Evolutionary conservation across 2,888 invertebrate genomes (phyloP), one percentile per base, ranked within the genome.

Genomic region (Dinocampus coccinellae): DNA sequence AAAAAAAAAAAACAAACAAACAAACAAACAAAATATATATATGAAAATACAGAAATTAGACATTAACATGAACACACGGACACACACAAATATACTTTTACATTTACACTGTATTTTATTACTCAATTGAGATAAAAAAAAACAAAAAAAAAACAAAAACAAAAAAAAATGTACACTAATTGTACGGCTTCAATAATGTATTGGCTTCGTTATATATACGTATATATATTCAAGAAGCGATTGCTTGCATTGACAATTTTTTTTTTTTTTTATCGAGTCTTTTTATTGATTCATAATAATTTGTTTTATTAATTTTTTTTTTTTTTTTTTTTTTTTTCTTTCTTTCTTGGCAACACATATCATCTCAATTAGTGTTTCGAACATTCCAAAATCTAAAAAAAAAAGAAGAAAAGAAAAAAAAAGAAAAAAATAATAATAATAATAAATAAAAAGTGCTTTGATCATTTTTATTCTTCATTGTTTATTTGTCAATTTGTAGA

Each of bases 401-500:
- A 47, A n/a, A 47, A 47, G 16, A 39, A 47, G 16, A 47, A 16
- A 47, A 3, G 16, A 64, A 53, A n/a, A n/a, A n/a, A n/a, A n/a
- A n/a, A n/a, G n/a, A n/a, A n/a, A n/a, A n/a, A n/a, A n/a, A n/a
- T n/a, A n/a, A n/a, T n/a, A n/a, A n/a, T n/a, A n/a, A n/a, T n/a
- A n/a, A n/a, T n/a, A n/a, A n/a, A n/a, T n/a, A n/a, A n/a, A 63
- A 52, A 71, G 67, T 71, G 74, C 76, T 76, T 70, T 73, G 74
- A 75, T 72, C 69, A 62, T 57, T 78, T 81, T 82, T 82, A 70
- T 72, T 73, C 58, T 58, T 29, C 29, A 60, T 70, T 74, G 72
- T 75, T 78, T 80, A 78, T 77, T 76, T 75, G 78, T 82, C 81
- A 82, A 84, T 83, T 85, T 86, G 85, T 87, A 86, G 83, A 86